Evolutionary conservation across 2,797 vertebrate species (phyloP), one percentile per base, ranked within the genome.

Genomic region (Oophaga sylvatica): DNA sequence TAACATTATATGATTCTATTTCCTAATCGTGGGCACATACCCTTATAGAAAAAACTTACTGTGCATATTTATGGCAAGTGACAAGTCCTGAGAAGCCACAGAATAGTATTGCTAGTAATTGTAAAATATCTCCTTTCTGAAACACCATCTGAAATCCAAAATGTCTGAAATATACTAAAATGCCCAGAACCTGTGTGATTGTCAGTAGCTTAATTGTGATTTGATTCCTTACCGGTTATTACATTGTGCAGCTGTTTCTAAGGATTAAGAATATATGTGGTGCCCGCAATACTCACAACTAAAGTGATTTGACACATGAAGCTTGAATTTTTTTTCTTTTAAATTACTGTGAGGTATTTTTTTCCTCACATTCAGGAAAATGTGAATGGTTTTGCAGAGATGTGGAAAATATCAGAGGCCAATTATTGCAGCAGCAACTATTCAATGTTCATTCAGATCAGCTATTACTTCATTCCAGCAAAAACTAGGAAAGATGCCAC

Each of bases 341-440:
- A 75, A 75, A 45, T 2, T 22, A 10, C 71, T 5, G 45, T 13
- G 45, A 20, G 8, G 48, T 48, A 45, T n/a, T 41, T n/a, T n/a
- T 76, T 76, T 76, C 48, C 73, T 11, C 70, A 41, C 35, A 45
- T 73, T 45, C 22, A 35, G 35, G 22, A 73, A 73, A 73, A 73
- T 73, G 45, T 45, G 35, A 73, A 53, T n/a, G 73, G 10, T 76
- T 76, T 53, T 53, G 45, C 19, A 76, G 45, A 76, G 53, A 76
- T 76, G 22, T 76, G 73, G 73, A 76, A 76, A 76, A 76, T 53
- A 45, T 73, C 70, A 45, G 70, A 45, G 31, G 17, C 31, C 73
- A 53, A n/a, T 76, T 76, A 53, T 53, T 13, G 20, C 22, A 53
- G n/a, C 20, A 73, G 35, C 70, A 45, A 20, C 70, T 45, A 10